Evolutionary conservation across 2,888 invertebrate species (phyloP).

Genomic region (Anorthoa munda): DNA sequence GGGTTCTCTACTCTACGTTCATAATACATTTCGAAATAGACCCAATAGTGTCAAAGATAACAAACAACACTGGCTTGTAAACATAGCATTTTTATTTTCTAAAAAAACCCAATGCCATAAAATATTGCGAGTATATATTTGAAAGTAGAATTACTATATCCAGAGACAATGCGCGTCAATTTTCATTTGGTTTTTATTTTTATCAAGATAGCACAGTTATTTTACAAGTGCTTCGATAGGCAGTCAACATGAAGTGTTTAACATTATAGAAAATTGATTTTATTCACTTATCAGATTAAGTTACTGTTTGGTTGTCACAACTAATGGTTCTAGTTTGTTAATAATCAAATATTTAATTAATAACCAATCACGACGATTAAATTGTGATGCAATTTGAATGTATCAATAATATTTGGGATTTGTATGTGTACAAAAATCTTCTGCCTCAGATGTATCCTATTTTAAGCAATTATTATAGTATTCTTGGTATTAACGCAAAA

Average conservation of each 20-base stretch:
- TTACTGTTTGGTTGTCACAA: constrained; percentile 29
- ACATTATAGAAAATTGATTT: constrained; percentile 68
- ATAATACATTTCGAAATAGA: background rate
- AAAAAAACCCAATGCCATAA: background rate
- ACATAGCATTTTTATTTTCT: background rate
- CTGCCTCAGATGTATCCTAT: background rate
- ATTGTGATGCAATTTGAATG: constrained; percentile 22
- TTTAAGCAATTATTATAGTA: constrained; percentile 2
- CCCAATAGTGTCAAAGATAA: constrained; percentile 8
- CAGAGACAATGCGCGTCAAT: background rate
- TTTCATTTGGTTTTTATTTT: constrained; percentile 33
- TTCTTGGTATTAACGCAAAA: constrained; percentile 28
- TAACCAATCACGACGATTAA: constrained; percentile 36
- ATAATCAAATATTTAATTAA: constrained; percentile 45
- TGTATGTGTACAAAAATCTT: background rate
- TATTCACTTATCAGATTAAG: constrained; percentile 78
- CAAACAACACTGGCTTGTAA: background rate
- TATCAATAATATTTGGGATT: constrained; percentile 13
- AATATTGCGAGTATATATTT: constrained; percentile 8
- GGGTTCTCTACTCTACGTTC: background rate
- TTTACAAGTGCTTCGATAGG: constrained; percentile 62
- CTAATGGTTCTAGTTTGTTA: constrained; percentile 27
- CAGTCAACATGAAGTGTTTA: constrained; percentile 62
- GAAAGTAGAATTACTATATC: background rate
- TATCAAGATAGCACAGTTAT: constrained; percentile 41